Evolutionary conservation across 2,888 invertebrate species (phyloP).

Genomic region (Caenorhabditis panamensis): DNA sequence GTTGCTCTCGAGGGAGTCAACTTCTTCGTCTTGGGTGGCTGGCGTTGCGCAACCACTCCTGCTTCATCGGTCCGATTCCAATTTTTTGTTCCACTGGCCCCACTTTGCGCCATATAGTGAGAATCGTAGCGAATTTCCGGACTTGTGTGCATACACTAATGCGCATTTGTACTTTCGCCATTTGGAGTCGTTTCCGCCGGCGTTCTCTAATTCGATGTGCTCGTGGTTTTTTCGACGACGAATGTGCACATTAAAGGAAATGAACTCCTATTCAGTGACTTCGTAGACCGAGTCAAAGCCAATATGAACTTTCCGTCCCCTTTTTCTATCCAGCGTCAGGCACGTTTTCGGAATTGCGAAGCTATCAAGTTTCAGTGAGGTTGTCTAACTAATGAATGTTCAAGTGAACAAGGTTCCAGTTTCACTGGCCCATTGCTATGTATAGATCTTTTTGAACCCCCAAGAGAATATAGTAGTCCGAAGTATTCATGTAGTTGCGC

Average conservation of each 20-base stretch:
- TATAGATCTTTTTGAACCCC: constrained; percentile 58
- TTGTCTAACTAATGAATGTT: constrained; percentile 56
- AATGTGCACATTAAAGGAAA: constrained; percentile 15
- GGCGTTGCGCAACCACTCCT: constrained; percentile 52
- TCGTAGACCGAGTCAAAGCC: neutral
- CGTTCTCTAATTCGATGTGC: constrained; percentile 50
- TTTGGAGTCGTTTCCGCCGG: constrained; percentile 38
- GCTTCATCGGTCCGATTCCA: constrained; percentile 31
- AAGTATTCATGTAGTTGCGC: constrained; percentile 52
- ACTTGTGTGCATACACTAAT: constrained; percentile 47
- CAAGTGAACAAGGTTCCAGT: constrained; percentile 57
- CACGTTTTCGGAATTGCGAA: constrained; percentile 36
- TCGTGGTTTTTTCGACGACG: constrained; percentile 7
- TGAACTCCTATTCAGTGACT: neutral
- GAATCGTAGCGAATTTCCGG: constrained; percentile 52
- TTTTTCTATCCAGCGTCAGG: constrained; percentile 24
- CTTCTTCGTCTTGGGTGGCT: constrained; percentile 62
- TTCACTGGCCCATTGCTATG: constrained; percentile 44
- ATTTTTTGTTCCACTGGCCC: constrained; percentile 35
- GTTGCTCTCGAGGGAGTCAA: constrained; percentile 54
- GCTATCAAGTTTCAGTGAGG: constrained; percentile 48
- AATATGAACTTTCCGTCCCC: constrained; percentile 32
- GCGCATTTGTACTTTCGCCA: constrained; percentile 56
- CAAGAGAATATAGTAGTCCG: constrained; percentile 39
- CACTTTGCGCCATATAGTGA: constrained; percentile 22